Evolutionary conservation across 2,113 vertebrate genomes (phyloP).

Genomic region (Calidris pygmaea): DNA sequence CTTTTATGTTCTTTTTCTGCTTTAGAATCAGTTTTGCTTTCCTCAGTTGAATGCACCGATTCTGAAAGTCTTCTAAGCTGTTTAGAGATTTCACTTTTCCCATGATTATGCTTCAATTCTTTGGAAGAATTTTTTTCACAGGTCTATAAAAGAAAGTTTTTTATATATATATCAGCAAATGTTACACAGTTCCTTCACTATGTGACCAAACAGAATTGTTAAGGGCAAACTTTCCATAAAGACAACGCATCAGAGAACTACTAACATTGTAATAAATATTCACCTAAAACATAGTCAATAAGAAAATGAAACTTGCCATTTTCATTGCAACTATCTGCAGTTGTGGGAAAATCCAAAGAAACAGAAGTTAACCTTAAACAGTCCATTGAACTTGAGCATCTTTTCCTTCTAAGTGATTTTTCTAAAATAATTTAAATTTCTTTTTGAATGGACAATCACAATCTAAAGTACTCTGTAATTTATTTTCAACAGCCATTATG

Average conservation of each 20-base stretch:
- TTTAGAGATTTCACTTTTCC: constrained; percentile 76
- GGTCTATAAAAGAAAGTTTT: constrained; percentile 55
- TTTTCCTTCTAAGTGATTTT: not conserved
- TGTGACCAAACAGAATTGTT: not conserved
- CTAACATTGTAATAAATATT: not conserved
- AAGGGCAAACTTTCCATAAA: not conserved
- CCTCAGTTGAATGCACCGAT: constrained; percentile 73
- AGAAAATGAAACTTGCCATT: not conserved
- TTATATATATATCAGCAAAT: not conserved
- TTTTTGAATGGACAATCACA: not conserved
- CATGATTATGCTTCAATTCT: constrained; percentile 75
- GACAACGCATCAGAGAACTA: not conserved
- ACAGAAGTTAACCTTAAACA: not conserved
- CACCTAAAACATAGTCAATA: not conserved
- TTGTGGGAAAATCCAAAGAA: not conserved
- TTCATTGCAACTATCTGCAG: not conserved
- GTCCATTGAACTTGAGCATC: not conserved
- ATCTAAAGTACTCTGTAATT: not conserved
- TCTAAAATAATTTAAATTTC: not conserved
- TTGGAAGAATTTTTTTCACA: constrained; percentile 75
- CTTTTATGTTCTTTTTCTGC: constrained; percentile 78
- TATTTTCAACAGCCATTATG: not conserved
- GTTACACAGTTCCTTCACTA: not conserved
- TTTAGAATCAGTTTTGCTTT: constrained; percentile 76
- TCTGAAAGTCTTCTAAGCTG: constrained; percentile 80